phyloP scores from a whole-genome alignment of 1,140 invertebrate genomes.

The Phymastichus coffea region DNA sequence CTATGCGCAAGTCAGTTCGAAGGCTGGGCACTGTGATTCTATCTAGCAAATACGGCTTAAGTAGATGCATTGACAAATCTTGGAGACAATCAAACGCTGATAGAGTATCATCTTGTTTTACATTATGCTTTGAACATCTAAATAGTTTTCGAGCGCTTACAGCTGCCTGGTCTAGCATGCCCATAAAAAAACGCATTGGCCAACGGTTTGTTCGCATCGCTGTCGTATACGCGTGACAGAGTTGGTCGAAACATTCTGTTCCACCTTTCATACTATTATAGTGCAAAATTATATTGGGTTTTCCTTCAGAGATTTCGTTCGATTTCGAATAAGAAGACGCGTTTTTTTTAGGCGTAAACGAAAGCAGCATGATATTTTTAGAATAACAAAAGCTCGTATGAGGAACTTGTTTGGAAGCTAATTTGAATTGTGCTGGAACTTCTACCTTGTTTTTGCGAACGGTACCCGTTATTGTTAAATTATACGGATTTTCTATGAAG shows the following conservation, averaged over 20 bases:
- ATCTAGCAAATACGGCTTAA: neutral
- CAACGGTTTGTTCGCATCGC: slow-evolving; percentile 25
- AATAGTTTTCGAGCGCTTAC: slow-evolving; percentile 20
- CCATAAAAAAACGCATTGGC: slow-evolving; percentile 31
- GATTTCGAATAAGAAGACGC: neutral
- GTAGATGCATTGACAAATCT: neutral
- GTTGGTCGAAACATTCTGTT: slow-evolving; percentile 31
- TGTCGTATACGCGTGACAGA: slow-evolving; percentile 27
- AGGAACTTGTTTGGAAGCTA: neutral
- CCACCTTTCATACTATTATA: slow-evolving; percentile 34
- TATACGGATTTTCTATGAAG: slow-evolving; percentile 30
- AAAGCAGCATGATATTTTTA: neutral
- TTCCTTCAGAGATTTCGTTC: neutral
- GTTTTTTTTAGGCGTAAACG: slow-evolving; percentile 2
- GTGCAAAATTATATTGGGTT: slow-evolving; percentile 29
- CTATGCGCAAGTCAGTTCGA: no score
- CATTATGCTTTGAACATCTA: neutral
- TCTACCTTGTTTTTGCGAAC: slow-evolving; percentile 39
- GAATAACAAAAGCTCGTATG: slow-evolving; percentile 2
- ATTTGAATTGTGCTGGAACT: slow-evolving; percentile 29
- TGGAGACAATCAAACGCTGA: neutral
- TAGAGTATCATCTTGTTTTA: neutral
- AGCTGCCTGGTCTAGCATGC: slow-evolving; percentile 24
- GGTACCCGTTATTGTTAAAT: slow-evolving; percentile 38
- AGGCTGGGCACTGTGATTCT: neutral